These are phyloP conservation scores for Heterochromis multidens DNA, from an alignment of 2,113 vertebrate genomes.

Conservation along the genomic window DNA sequence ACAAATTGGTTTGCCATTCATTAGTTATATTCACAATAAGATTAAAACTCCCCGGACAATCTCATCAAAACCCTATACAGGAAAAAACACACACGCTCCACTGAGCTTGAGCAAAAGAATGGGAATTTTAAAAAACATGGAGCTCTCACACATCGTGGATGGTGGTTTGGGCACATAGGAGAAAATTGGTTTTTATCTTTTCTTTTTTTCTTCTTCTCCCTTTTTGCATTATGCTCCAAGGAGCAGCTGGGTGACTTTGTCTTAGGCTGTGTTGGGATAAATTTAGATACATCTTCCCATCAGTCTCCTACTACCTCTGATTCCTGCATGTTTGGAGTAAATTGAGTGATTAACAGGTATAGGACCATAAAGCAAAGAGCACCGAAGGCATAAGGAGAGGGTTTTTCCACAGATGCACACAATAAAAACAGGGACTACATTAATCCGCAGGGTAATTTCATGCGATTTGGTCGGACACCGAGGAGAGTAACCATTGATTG, in stretches of 20 bases:
- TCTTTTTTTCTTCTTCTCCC: neutral
- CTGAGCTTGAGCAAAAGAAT: slow-evolving; percentile 62
- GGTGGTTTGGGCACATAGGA: slow-evolving; percentile 60
- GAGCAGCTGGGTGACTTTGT: slow-evolving; percentile 67
- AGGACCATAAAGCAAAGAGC: slow-evolving; percentile 71
- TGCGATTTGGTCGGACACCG: slow-evolving; percentile 82
- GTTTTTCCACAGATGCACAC: slow-evolving; percentile 65
- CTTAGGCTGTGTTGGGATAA: neutral
- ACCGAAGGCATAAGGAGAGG: slow-evolving; percentile 11
- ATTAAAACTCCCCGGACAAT: slow-evolving; percentile 83
- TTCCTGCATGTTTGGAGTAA: slow-evolving; percentile 77
- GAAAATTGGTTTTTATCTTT: slow-evolving; percentile 77
- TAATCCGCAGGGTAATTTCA: slow-evolving; percentile 91
- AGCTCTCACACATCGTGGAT: slow-evolving; percentile 70
- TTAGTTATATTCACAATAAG: slow-evolving; percentile 88
- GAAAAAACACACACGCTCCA: slow-evolving; percentile 75
- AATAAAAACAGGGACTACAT: slow-evolving; percentile 72
- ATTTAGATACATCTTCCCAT: neutral
- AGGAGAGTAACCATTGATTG: slow-evolving; percentile 84
- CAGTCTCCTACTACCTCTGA: slow-evolving; percentile 41
- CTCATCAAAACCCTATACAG: slow-evolving; percentile 76
- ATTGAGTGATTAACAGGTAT: slow-evolving; percentile 81
- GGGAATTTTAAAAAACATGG: slow-evolving; percentile 54
- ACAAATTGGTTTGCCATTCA: slow-evolving; percentile 87
- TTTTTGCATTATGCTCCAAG: slow-evolving; percentile 75